A percentile compares a stretch with the other conserved stretches of the same genome.
phyloP scores from a whole-genome alignment of 1,140 invertebrate species.

The Copidosoma floridanum region DNA sequence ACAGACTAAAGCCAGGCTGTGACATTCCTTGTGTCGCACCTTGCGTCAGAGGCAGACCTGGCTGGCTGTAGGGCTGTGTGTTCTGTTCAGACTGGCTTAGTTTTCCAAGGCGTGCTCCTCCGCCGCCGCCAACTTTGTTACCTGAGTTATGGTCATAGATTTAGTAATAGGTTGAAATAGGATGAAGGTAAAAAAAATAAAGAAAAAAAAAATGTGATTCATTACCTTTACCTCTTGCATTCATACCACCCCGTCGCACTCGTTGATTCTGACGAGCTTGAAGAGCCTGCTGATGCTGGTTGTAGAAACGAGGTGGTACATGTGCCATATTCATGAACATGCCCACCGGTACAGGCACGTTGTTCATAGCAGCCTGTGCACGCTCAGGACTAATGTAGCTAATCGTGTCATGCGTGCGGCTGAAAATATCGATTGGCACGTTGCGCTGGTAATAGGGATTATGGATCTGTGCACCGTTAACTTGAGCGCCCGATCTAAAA shows the following conservation, averaged over 20 bases:
- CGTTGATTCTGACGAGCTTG: slow-evolving; percentile 58
- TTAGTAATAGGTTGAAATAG: neutral
- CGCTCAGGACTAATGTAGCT: slow-evolving; percentile 88
- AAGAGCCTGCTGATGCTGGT: slow-evolving; percentile 75
- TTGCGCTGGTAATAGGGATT: slow-evolving; percentile 57
- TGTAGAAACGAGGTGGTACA: slow-evolving; percentile 82
- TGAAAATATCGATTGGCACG: slow-evolving; percentile 62
- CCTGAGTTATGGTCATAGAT: too few species aligned
- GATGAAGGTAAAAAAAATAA: neutral
- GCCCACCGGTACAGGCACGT: slow-evolving; percentile 86
- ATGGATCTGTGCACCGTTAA: slow-evolving; percentile 52
- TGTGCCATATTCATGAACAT: slow-evolving; percentile 94
- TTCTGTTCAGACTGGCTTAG: slow-evolving; percentile 53
- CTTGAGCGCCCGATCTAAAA: slow-evolving; percentile 58
- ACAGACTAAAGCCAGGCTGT: slow-evolving; percentile 66
- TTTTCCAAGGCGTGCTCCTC: slow-evolving; percentile 44
- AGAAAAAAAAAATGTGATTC: neutral
- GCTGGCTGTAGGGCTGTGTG: slow-evolving; percentile 65
- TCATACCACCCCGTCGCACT: slow-evolving; percentile 39
- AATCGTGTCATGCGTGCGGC: slow-evolving; percentile 82
- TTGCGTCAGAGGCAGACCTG: slow-evolving; percentile 63
- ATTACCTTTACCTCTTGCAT: slow-evolving; percentile 34
- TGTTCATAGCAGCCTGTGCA: slow-evolving; percentile 73
- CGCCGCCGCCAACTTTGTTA: slow-evolving; percentile 21
- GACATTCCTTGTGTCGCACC: slow-evolving; percentile 72